A percentile compares a stretch with the other conserved stretches of the same genome.
These are phyloP conservation scores for Theretra japonica DNA, from an alignment of 2,888 invertebrate species.

Conservation along the genomic window DNA sequence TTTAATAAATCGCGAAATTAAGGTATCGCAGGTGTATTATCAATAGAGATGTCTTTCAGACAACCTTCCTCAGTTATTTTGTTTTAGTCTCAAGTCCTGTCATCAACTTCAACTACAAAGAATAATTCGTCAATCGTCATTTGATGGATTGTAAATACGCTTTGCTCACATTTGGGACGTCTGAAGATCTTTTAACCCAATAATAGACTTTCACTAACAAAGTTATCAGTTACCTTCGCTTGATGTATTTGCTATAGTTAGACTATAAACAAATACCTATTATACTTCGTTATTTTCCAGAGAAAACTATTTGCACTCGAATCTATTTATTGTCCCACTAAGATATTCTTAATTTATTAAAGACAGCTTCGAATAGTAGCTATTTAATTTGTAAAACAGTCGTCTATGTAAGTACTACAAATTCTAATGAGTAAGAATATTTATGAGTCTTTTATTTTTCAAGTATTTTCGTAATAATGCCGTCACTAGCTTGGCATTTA, in stretches of 20 bases:
- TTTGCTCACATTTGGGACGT: background rate
- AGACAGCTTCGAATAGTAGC: background rate
- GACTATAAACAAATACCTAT: background rate
- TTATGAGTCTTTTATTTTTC: background rate
- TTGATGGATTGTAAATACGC: background rate
- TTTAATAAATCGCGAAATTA: background rate
- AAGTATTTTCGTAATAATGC: background rate
- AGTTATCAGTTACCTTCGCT: background rate
- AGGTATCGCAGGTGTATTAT: background rate
- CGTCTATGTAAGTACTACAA: background rate
- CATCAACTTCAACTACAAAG: background rate
- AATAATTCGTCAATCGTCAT: too few relatives aligned
- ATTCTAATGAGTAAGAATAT: background rate
- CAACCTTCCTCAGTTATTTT: conserved; percentile 1
- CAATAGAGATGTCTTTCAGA: background rate
- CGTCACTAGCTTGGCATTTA: too few relatives aligned
- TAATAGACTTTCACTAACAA: conserved; percentile 6
- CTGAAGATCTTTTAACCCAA: background rate
- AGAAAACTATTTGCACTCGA: background rate
- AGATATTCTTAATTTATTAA: background rate
- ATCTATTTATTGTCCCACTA: background rate
- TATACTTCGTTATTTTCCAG: background rate
- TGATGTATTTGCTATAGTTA: background rate
- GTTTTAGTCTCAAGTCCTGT: background rate
- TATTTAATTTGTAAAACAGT: background rate